phyloP scores from a whole-genome alignment of 1,140 invertebrate genomes.

The Eupristina koningsbergeri region DNA sequence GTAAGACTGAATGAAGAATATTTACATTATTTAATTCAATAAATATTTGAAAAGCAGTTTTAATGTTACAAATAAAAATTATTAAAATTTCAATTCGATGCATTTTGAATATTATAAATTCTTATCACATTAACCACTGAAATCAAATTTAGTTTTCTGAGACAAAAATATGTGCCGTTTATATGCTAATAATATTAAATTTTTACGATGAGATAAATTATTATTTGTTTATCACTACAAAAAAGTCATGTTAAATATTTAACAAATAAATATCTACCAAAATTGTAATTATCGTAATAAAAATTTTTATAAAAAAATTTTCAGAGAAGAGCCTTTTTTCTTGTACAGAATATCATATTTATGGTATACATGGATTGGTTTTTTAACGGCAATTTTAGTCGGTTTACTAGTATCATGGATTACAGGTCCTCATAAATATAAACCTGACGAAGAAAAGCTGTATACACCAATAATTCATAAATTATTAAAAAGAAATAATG shows the following conservation, averaged over 20 bases:
- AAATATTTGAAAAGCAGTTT: too few species aligned
- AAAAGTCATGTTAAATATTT: too few species aligned
- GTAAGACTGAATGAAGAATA: conserved; percentile 51
- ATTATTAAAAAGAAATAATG: conserved; percentile 48
- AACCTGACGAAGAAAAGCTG: conserved; percentile 61
- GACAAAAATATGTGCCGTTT: too few species aligned
- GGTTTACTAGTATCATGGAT: conserved; percentile 81
- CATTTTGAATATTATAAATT: too few species aligned
- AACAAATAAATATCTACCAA: too few species aligned
- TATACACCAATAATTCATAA: conserved; percentile 66
- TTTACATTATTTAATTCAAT: neutral
- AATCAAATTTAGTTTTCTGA: too few species aligned
- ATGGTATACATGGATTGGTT: conserved; percentile 81
- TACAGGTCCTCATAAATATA: conserved; percentile 74
- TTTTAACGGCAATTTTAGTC: conserved; percentile 78
- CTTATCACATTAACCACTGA: too few species aligned
- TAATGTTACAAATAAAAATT: too few species aligned
- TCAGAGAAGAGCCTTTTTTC: conserved; percentile 73
- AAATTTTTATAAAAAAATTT: conserved; percentile 51
- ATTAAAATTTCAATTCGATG: too few species aligned
- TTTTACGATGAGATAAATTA: too few species aligned
- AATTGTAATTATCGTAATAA: neutral
- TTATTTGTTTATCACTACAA: too few species aligned
- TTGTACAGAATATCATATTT: conserved; percentile 79
- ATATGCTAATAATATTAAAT: too few species aligned